Evolutionary conservation across 37 sponge, comb jelly and placozoan genomes (phyloP).

Genomic region (Aphrocallistes beatrix): DNA sequence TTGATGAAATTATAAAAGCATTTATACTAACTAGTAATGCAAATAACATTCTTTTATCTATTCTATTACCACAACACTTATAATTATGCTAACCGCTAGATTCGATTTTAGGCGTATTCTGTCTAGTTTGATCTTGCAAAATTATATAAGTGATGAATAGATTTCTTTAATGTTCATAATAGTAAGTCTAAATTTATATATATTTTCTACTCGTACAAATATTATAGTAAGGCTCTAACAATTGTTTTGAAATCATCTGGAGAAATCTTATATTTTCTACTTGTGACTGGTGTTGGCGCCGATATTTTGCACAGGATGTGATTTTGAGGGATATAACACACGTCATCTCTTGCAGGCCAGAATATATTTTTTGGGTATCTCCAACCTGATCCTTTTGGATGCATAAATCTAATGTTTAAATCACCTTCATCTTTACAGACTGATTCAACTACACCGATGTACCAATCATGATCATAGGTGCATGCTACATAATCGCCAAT

Average conservation of each 20-base stretch:
- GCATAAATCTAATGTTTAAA: background rate
- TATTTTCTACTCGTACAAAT: background rate
- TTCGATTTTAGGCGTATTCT: too few species aligned
- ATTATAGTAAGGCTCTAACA: background rate
- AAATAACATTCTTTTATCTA: too few species aligned
- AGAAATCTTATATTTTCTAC: background rate
- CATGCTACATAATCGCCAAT: background rate
- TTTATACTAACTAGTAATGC: too few species aligned
- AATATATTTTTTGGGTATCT: background rate
- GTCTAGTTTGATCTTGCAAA: too few species aligned
- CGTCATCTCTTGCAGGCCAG: background rate
- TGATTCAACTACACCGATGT: background rate
- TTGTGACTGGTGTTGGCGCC: background rate
- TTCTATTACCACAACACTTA: too few species aligned
- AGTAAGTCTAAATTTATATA: too few species aligned
- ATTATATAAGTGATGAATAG: too few species aligned
- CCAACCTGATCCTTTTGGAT: background rate
- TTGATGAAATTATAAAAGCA: too few species aligned
- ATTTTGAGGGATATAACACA: background rate
- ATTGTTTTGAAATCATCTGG: background rate
- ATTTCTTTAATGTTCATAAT: too few species aligned
- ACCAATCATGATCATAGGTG: background rate
- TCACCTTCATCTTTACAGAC: background rate
- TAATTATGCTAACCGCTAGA: too few species aligned
- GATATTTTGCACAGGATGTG: background rate